Percentiles rank a stretch among this genome's conserved stretches.
phyloP scores from a whole-genome alignment of 1,140 invertebrate species.

The Globodera rostochiensis region DNA sequence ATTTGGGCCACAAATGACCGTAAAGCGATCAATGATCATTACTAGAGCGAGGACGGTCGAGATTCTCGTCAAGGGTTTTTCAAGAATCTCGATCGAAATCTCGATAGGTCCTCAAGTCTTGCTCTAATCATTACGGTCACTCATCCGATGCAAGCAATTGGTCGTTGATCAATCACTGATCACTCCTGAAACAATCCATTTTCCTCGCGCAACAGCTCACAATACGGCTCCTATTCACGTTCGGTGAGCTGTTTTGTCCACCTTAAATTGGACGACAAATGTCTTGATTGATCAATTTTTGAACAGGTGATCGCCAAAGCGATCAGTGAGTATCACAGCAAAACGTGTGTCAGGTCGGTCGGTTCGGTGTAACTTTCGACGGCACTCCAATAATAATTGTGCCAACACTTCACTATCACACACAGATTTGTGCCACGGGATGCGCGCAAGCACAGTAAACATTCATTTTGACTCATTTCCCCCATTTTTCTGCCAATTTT shows the following conservation, averaged over 20 bases:
- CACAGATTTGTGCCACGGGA: slow-evolving; percentile 51
- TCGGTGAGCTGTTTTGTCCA: slow-evolving; percentile 33
- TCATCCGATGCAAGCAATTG: too few relatives aligned
- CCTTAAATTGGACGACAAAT: slow-evolving; percentile 46
- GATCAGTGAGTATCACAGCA: slow-evolving; percentile 54
- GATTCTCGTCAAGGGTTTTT: too few relatives aligned
- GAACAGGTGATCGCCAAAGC: slow-evolving; percentile 56
- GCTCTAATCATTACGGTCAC: too few relatives aligned
- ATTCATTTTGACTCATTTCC: neutral
- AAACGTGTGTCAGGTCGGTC: slow-evolving; percentile 62
- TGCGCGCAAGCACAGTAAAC: slow-evolving; percentile 29
- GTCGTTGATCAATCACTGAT: neutral
- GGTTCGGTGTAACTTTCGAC: neutral
- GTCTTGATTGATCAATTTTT: neutral
- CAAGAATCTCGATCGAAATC: too few relatives aligned
- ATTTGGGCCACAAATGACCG: neutral
- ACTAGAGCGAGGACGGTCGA: too few relatives aligned
- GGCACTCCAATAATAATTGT: too few relatives aligned
- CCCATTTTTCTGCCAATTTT: neutral
- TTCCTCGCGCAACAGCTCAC: slow-evolving; percentile 31
- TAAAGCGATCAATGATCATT: neutral
- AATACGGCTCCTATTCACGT: slow-evolving; percentile 59
- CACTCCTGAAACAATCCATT: neutral
- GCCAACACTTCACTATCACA: neutral
- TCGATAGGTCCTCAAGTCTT: too few relatives aligned